Conservation (phyloP, 2,888 invertebrate species). For the Sminthurides aquaticus region DNA sequence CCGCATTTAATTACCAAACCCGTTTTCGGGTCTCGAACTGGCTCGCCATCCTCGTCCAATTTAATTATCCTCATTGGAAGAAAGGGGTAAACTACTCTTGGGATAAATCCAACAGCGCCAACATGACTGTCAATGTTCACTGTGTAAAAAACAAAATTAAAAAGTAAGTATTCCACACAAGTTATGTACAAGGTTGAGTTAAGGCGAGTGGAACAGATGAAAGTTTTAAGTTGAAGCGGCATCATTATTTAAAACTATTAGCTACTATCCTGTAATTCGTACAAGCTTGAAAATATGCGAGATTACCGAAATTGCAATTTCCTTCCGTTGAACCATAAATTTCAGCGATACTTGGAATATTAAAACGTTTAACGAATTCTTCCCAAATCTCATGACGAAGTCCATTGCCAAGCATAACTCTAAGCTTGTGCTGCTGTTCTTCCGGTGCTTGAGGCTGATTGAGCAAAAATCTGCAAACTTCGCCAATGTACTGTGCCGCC, state of each 20-base stretch:
- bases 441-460: slow-evolving; percentile 63
- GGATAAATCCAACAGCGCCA: slow-evolving; percentile 91
- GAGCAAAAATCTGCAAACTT: slow-evolving; percentile 80
- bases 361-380: slow-evolving; percentile 77
- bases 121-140: slow-evolving; percentile 86
- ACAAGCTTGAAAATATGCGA: no score
- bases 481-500: slow-evolving; percentile 81
- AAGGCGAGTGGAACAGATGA: not conserved
- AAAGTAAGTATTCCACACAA: no score
- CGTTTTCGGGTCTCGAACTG: slow-evolving; percentile 58
- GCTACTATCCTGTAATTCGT: no score
- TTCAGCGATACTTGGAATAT: slow-evolving; percentile 74
- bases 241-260: no score
- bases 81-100: slow-evolving; percentile 86
- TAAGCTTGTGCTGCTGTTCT: slow-evolving; percentile 64
- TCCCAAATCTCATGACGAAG: slow-evolving; percentile 88
- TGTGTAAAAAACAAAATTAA: slow-evolving; percentile 53
- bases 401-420: slow-evolving; percentile 88
- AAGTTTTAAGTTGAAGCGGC: no score
- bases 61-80: slow-evolving; percentile 86
- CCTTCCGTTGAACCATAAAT: slow-evolving; percentile 98
- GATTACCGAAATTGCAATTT: slow-evolving; percentile 51
- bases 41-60: slow-evolving; percentile 83
- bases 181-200: not conserved
- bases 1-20: slow-evolving; percentile 20